Conservation (phyloP, 2,888 invertebrate genomes). For the Stramonita haemastoma region DNA sequence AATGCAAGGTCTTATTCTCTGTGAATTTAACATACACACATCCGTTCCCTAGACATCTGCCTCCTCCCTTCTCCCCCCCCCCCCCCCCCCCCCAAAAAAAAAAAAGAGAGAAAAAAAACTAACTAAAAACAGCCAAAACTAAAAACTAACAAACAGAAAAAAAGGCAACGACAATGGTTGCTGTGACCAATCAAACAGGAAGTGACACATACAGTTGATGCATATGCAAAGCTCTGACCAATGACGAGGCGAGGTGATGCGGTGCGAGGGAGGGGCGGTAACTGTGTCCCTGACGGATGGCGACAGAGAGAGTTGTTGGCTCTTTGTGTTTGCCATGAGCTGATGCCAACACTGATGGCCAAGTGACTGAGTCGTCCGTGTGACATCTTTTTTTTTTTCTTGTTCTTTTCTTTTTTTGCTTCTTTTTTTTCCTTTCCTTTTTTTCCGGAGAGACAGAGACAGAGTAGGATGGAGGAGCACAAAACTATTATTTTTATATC, state of each 20-base stretch:
- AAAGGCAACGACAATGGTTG: no score
- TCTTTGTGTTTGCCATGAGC: not conserved
- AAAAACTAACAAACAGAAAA: no score
- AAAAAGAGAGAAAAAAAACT: no score
- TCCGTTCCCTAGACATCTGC: no score
- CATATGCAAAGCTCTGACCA: slow-evolving; percentile 2
- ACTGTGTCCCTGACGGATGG: slow-evolving; percentile 3
- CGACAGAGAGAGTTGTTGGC: not conserved
- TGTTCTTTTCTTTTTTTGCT: not conserved
- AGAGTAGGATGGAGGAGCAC: not conserved
- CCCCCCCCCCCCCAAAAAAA: no score
- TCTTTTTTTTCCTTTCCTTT: not conserved
- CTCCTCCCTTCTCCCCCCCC: not conserved
- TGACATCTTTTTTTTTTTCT: not conserved
- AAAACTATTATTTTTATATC: no score
- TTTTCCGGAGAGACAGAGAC: not conserved
- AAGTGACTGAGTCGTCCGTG: not conserved
- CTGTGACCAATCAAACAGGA: not conserved
- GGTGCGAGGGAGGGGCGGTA: not conserved
- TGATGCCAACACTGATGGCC: not conserved
- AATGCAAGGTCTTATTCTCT: no score
- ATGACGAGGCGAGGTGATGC: slow-evolving; percentile 1
- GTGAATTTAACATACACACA: no score
- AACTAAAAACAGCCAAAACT: no score
- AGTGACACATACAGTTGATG: slow-evolving; percentile 7